A percentile compares a stretch with the other conserved stretches of the same genome.
These are phyloP conservation scores for Malthinus seriepunctatus DNA, from an alignment of 2,888 invertebrate genomes.

Conservation along the genomic window DNA sequence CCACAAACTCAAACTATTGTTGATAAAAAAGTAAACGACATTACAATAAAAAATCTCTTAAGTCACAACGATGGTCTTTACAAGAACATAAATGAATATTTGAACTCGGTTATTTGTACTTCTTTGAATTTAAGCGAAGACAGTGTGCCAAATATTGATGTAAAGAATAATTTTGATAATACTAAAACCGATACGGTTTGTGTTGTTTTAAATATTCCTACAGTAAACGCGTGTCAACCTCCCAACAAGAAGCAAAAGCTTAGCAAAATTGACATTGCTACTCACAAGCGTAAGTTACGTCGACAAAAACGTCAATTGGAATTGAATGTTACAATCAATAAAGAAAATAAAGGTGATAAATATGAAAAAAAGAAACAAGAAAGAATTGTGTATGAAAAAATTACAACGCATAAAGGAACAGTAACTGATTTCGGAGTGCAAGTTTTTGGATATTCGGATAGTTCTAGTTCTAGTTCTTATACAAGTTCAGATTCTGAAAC, in stretches of 20 bases:
- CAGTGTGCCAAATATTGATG: constrained; percentile 9
- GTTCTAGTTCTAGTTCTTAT: constrained; percentile 55
- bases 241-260: constrained; percentile 44
- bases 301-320: constrained; percentile 31
- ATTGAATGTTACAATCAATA: constrained; percentile 13
- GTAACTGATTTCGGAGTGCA: constrained; percentile 45
- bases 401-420: constrained; percentile 24
- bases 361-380: constrained; percentile 17
- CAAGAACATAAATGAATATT: constrained; percentile 12
- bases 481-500: constrained; percentile 57
- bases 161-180: not conserved
- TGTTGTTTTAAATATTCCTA: constrained; percentile 51
- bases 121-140: constrained; percentile 12
- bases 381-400: constrained; percentile 21
- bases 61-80: constrained; percentile 12
- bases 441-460: constrained; percentile 48
- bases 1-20: constrained; percentile 22
- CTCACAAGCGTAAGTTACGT: constrained; percentile 44
- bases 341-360: constrained; percentile 13
- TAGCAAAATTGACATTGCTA: constrained; percentile 54
- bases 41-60: not conserved
- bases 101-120: not conserved
- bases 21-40: not conserved
- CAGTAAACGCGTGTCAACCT: constrained; percentile 39
- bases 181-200: constrained; percentile 10